A percentile compares a stretch with the other conserved stretches of the same genome.
Conservation (phyloP, 2,113 vertebrate genomes). For the Ardeotis arabs region DNA sequence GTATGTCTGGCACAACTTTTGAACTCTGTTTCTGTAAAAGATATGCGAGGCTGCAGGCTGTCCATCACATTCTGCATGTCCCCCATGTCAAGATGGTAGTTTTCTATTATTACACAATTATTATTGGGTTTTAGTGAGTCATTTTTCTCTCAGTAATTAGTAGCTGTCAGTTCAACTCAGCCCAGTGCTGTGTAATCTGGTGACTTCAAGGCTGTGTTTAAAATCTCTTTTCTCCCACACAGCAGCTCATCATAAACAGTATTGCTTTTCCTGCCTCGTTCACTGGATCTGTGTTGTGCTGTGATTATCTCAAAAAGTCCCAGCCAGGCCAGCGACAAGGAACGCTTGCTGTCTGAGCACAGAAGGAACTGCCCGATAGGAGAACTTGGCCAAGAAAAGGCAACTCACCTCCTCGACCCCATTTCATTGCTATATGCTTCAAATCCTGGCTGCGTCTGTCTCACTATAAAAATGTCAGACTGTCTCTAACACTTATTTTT, state of each 20-base stretch:
- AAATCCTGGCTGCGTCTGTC: conserved; percentile 16
- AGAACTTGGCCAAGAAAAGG: conserved; percentile 15
- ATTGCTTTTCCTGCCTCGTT: not conserved
- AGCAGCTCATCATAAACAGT: not conserved
- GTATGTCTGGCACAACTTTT: not conserved
- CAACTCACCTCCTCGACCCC: not conserved
- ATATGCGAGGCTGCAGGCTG: not conserved
- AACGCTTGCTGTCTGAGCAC: not conserved
- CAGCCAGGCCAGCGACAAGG: not conserved
- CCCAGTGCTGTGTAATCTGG: not conserved
- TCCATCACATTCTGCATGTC: not conserved
- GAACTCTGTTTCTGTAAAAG: conserved; percentile 1
- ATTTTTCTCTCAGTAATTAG: conserved; percentile 57
- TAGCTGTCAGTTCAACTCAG: conserved; percentile 32
- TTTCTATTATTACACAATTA: conserved; percentile 48
- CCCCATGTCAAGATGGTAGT: not conserved
- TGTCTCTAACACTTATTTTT: conserved; percentile 51
- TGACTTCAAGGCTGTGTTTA: conserved; percentile 39
- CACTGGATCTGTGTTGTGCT: not conserved
- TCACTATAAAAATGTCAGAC: conserved; percentile 45
- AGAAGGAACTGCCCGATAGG: not conserved
- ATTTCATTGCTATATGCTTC: conserved; percentile 10
- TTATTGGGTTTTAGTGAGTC: conserved; percentile 33
- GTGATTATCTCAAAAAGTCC: not conserved
- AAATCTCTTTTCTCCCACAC: conserved; percentile 10